A percentile compares a stretch with the other conserved stretches of the same genome.
These are phyloP conservation scores for Zaprionus africanus DNA, from an alignment of 1,140 invertebrate species.

Conservation along the genomic window DNA sequence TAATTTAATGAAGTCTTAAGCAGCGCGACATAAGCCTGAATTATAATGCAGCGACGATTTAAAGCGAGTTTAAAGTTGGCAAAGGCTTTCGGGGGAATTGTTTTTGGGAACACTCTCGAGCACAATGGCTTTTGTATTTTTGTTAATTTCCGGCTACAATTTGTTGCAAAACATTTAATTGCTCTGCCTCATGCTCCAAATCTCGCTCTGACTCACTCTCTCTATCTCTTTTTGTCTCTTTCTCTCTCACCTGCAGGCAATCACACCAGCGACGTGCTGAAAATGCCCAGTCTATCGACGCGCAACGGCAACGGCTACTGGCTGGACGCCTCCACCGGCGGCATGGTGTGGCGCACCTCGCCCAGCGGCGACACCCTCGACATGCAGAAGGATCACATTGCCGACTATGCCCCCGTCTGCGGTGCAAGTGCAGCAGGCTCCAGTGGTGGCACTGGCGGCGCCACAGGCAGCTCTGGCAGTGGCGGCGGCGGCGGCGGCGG, in stretches of 20 bases:
- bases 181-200: slow-evolving; percentile 55
- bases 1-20: slow-evolving; percentile 6
- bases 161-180: slow-evolving; percentile 81
- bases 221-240: not conserved
- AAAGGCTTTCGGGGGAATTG: slow-evolving; percentile 1
- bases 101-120: slow-evolving; percentile 38
- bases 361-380: slow-evolving; percentile 79
- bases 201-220: not conserved
- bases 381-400: slow-evolving; percentile 84
- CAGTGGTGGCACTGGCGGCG: slow-evolving; percentile 34
- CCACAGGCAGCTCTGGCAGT: slow-evolving; percentile 34
- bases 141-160: slow-evolving; percentile 75
- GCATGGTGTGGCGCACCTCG: slow-evolving; percentile 83
- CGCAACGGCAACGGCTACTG: slow-evolving; percentile 84
- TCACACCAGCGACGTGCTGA: slow-evolving; percentile 83
- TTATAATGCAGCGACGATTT: not conserved
- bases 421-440: slow-evolving; percentile 55
- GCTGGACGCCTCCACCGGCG: slow-evolving; percentile 83
- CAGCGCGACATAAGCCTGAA: slow-evolving; percentile 5
- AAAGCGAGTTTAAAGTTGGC: not conserved
- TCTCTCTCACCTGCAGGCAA: slow-evolving; percentile 69
- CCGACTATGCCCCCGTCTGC: slow-evolving; percentile 84
- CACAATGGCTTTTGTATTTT: slow-evolving; percentile 57
- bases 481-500: slow-evolving; percentile 16
- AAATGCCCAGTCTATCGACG: slow-evolving; percentile 84